Base-by-base conservation (phyloP, 2,797 vertebrate genomes). In the Adelosebastes latens region DNA sequence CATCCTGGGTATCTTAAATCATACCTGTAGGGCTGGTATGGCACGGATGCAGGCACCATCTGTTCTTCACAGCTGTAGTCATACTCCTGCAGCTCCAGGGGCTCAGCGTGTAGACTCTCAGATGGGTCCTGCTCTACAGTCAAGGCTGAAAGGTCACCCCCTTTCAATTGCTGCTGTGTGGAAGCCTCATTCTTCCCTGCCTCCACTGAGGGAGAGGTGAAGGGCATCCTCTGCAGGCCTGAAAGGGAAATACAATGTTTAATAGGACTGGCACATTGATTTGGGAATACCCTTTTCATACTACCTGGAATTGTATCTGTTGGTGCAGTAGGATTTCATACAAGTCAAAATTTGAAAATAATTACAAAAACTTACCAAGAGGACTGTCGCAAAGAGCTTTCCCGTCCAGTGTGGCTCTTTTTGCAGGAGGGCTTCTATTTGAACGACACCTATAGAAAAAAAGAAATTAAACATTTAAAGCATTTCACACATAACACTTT, bases 1-100 rank as follows among this genome's bases (percentile, higher is more conserved):
- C 9, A 14, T n/a, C 42, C 61, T 25, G 25, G 4, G 24, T 68
- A 4, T 77, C 52, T 75, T 24, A 27, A 55, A 46, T 63, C 90
- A 78, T 87, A 96, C 96, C 95, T 95, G 64, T 94, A 96, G 0
- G 90, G 86, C 66, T 94, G 95, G 72, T 94, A 92, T 3, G 93
- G 65, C 24, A 90, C 67, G 0, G 94, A 92, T 0, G 93, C 87
- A 2, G 95, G 95, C 69, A 95, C 95, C 83, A 94, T 95, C 94
- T 96, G 96, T 70, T 96, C 96, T 3, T 94, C 91, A 62, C 90
- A 79, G 84, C 94, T 84, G 20, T 81, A 87, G 52, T 95, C 93
- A 66, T 91, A 94, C 68, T 58, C 93, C 24, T 87, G 89, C n/a
- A 94, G 86, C n/a, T 90, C 93, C 88, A 69, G 83, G 0, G 90